Conservation (phyloP, 1,140 invertebrate genomes). For the Phymastichus coffea region DNA sequence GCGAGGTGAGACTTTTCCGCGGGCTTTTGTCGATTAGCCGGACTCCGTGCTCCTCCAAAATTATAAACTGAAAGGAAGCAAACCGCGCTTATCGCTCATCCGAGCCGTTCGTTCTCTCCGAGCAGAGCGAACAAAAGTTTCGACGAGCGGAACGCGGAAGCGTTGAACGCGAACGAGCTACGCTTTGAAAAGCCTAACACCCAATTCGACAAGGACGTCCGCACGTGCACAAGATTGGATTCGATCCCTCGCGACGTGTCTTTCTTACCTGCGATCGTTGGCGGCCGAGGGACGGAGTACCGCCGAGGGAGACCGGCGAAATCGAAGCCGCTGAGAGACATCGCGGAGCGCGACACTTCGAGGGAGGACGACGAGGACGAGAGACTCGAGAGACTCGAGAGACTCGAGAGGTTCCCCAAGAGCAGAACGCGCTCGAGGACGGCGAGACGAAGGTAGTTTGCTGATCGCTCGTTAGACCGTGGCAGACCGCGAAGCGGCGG, state of each 20-base stretch:
- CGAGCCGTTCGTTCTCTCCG: not conserved
- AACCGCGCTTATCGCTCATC: not conserved
- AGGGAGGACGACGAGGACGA: not conserved
- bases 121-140: not conserved
- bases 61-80: not conserved
- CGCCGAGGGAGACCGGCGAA: not conserved
- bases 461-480: not conserved
- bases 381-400: no score
- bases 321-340: not conserved
- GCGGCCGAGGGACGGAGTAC: not conserved
- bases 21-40: not conserved
- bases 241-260: not conserved
- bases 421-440: not conserved
- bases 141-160: conserved; percentile 35
- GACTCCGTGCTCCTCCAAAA: no score
- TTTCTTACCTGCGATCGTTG: conserved; percentile 7
- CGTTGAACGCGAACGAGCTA: conserved; percentile 36
- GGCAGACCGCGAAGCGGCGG: no score
- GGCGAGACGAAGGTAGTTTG: not conserved
- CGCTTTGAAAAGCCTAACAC: not conserved
- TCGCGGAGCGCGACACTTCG: not conserved
- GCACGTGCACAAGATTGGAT: conserved; percentile 29
- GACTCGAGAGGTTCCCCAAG: not conserved
- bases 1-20: not conserved
- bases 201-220: conserved; percentile 27